A percentile compares a stretch with the other conserved stretches of the same genome.
phyloP scores from a whole-genome alignment of 1,140 invertebrate genomes.

The Brachionus sp. region DNA sequence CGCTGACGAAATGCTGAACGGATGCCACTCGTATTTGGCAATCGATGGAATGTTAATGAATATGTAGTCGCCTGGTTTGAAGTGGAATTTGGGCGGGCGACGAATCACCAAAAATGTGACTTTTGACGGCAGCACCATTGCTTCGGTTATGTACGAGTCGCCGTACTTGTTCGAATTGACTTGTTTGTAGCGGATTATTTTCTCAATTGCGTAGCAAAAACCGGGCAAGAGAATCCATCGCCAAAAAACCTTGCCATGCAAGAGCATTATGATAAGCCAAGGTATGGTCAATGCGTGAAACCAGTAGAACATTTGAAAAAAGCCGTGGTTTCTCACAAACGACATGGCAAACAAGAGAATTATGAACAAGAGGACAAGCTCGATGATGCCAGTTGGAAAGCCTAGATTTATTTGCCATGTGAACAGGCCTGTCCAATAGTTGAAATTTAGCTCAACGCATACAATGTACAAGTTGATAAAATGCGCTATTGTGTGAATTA shows the following conservation, averaged over 20 bases:
- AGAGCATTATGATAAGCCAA: conserved; percentile 77
- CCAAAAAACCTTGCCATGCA: conserved; percentile 90
- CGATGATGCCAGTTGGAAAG: conserved; percentile 70
- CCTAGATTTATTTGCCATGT: conserved; percentile 72
- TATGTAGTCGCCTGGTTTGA: conserved; percentile 86
- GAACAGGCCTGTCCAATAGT: conserved; percentile 61
- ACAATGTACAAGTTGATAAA: conserved; percentile 68
- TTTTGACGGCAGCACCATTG: conserved; percentile 73
- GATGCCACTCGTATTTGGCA: conserved; percentile 91
- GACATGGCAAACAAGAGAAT: conserved; percentile 81
- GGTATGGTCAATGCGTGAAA: conserved; percentile 83
- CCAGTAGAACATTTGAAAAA: conserved; percentile 94
- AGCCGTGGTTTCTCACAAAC: conserved; percentile 79
- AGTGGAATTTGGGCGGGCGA: conserved; percentile 77
- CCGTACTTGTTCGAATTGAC: conserved; percentile 50
- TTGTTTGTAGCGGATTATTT: conserved; percentile 63
- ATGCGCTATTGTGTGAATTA: conserved; percentile 80
- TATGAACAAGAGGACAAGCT: conserved; percentile 70
- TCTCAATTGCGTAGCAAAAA: conserved; percentile 73
- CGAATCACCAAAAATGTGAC: conserved; percentile 71
- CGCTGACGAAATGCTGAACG: conserved; percentile 90
- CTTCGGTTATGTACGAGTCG: conserved; percentile 71
- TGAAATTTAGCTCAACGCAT: neutral
- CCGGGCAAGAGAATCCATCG: conserved; percentile 87
- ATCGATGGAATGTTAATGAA: conserved; percentile 88